Evolutionary conservation across 1,140 invertebrate genomes (phyloP).

Genomic region (Elymnias hypermnestra): DNA sequence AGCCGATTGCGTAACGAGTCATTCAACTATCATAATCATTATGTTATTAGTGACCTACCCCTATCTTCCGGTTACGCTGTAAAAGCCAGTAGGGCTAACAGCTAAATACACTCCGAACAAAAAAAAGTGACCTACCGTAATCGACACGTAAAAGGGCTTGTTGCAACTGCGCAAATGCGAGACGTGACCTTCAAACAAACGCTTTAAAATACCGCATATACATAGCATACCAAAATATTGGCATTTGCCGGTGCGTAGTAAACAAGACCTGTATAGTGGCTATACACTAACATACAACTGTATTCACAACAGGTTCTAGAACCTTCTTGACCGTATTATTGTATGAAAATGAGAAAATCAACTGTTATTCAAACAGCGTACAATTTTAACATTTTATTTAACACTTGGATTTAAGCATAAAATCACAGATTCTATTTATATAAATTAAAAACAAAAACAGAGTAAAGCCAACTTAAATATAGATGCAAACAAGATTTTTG

Average conservation of each 20-base stretch:
- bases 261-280: slow-evolving; percentile 43
- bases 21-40: slow-evolving; percentile 41
- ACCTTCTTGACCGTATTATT: slow-evolving; percentile 26
- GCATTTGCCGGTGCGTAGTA: slow-evolving; percentile 44
- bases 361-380: too few species aligned
- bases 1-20: slow-evolving; percentile 48
- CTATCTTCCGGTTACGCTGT: too few species aligned
- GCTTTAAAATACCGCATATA: slow-evolving; percentile 24
- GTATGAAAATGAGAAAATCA: not conserved
- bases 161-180: slow-evolving; percentile 41
- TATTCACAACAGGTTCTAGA: slow-evolving; percentile 45
- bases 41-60: slow-evolving; percentile 28
- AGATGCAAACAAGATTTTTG: too few species aligned
- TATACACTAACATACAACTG: slow-evolving; percentile 18
- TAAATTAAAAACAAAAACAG: too few species aligned
- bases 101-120: too few species aligned
- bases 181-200: slow-evolving; percentile 38
- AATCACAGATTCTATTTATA: too few species aligned
- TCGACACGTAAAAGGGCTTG: slow-evolving; percentile 4
- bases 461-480: too few species aligned
- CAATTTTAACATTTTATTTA: too few species aligned
- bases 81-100: too few species aligned
- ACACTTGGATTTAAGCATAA: too few species aligned
- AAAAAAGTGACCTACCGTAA: slow-evolving; percentile 32
- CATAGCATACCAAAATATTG: slow-evolving; percentile 22